Percentiles rank a stretch among this genome's conserved stretches.
Conservation (phyloP, 2,797 vertebrate species). For the Sebastes ruberrimus region DNA sequence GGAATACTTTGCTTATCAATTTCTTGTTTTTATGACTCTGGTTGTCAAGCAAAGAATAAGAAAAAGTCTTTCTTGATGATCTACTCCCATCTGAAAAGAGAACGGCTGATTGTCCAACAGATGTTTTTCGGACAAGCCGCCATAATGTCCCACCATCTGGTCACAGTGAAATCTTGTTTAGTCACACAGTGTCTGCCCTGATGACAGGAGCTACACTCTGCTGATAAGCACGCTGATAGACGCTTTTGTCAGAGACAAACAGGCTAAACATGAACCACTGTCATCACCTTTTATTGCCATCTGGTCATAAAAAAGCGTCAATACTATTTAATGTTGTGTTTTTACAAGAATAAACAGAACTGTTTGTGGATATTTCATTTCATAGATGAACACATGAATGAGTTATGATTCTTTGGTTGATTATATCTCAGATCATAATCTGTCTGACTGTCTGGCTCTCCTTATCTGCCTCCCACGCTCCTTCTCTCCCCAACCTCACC, state of each 20-base stretch:
- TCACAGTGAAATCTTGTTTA: slow-evolving; percentile 22
- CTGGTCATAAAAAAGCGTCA: slow-evolving; percentile 15
- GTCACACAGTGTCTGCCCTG: slow-evolving; percentile 29
- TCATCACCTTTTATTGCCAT: slow-evolving; percentile 38
- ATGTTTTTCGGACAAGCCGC: slow-evolving; percentile 41
- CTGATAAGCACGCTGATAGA: slow-evolving; percentile 35
- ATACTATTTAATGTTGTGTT: not conserved
- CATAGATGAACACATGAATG: not conserved
- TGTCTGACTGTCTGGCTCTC: slow-evolving; percentile 25
- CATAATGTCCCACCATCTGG: slow-evolving; percentile 59
- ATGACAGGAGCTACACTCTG: slow-evolving; percentile 15
- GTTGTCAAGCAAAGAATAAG: not conserved
- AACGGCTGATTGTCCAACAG: slow-evolving; percentile 36
- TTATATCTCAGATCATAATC: slow-evolving; percentile 38
- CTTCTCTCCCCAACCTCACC: not conserved
- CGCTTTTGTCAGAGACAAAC: slow-evolving; percentile 49
- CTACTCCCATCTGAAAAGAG: not conserved
- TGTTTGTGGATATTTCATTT: not conserved
- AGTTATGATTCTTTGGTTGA: slow-evolving; percentile 5
- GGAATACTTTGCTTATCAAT: not conserved
- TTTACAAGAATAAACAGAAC: slow-evolving; percentile 5
- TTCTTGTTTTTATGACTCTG: not conserved
- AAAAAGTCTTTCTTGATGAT: not conserved
- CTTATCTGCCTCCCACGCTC: slow-evolving; percentile 1
- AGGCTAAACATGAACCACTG: not conserved